Conservation (phyloP, 2,888 invertebrate genomes). For the Octodonta nipae region DNA sequence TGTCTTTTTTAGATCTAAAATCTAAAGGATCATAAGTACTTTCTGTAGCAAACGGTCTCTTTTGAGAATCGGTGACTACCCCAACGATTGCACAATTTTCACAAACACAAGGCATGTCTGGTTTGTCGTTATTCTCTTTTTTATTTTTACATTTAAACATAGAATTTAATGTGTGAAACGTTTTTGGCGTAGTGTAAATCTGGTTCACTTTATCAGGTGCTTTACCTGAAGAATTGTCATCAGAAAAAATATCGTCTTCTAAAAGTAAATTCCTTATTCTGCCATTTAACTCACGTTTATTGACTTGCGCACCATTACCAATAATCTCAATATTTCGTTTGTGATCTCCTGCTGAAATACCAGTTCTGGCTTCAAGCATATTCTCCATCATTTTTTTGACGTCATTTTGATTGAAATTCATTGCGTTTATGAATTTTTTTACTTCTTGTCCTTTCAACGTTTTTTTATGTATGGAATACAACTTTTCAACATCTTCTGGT, state of each 20-base stretch:
- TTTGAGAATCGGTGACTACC: constrained; percentile 30
- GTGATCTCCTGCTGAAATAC: neutral
- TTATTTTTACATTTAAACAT: constrained; percentile 25
- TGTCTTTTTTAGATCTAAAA: constrained; percentile 3
- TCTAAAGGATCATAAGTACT: constrained; percentile 11
- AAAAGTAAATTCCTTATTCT: too few species aligned
- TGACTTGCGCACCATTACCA: too few species aligned
- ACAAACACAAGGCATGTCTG: constrained; percentile 28
- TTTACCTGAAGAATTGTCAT: constrained; percentile 5
- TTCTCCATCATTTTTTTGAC: neutral
- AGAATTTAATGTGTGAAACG: constrained; percentile 22
- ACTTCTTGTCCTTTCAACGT: constrained; percentile 21
- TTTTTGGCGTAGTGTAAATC: constrained; percentile 25
- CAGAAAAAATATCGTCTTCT: too few species aligned
- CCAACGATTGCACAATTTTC: constrained; percentile 32
- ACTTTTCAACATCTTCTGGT: constrained; percentile 21
- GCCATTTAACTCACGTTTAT: too few species aligned
- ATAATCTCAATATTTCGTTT: neutral
- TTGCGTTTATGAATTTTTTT: constrained; percentile 20
- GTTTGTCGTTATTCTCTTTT: constrained; percentile 16
- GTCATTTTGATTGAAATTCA: constrained; percentile 17
- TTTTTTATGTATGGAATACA: constrained; percentile 16
- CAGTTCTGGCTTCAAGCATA: neutral
- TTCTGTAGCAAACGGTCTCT: constrained; percentile 26
- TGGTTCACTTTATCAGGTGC: constrained; percentile 21